Conservation (phyloP, 1,140 invertebrate genomes). For the Pararge aegeria region DNA sequence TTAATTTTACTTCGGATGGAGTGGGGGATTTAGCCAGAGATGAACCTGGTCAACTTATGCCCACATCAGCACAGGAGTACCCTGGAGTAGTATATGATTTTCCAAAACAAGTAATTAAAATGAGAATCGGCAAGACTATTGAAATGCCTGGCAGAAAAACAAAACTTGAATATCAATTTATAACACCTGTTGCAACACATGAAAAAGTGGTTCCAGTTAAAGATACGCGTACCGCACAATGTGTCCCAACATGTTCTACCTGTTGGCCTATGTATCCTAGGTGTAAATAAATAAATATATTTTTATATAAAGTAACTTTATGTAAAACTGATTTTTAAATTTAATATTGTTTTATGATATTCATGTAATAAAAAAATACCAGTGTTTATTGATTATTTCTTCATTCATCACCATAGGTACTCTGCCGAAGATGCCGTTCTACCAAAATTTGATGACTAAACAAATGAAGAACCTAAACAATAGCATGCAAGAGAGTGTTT, state of each 20-base stretch:
- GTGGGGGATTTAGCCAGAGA: constrained; percentile 60
- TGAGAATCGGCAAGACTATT: constrained; percentile 57
- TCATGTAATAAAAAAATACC: no score
- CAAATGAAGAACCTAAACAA: not conserved
- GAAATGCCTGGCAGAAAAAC: constrained; percentile 65
- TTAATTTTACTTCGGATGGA: constrained; percentile 61
- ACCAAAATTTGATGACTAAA: constrained; percentile 41
- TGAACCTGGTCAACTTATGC: constrained; percentile 53
- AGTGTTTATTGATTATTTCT: no score
- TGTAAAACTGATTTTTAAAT: not conserved
- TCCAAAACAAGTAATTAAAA: constrained; percentile 66
- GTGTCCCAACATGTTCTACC: constrained; percentile 36
- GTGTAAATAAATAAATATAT: not conserved
- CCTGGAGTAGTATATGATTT: constrained; percentile 62
- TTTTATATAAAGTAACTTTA: no score
- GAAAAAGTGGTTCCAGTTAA: constrained; percentile 52
- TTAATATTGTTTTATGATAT: not conserved
- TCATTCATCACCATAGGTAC: constrained; percentile 37
- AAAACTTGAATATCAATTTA: constrained; percentile 69
- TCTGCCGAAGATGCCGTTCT: constrained; percentile 41
- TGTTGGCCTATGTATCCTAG: constrained; percentile 34
- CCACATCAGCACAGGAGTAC: constrained; percentile 47
- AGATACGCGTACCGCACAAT: constrained; percentile 63
- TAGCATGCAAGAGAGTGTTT: not conserved
- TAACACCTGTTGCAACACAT: constrained; percentile 51